Evolutionary conservation across 2,113 vertebrate species (phyloP).

Genomic region (Anser cygnoides): DNA sequence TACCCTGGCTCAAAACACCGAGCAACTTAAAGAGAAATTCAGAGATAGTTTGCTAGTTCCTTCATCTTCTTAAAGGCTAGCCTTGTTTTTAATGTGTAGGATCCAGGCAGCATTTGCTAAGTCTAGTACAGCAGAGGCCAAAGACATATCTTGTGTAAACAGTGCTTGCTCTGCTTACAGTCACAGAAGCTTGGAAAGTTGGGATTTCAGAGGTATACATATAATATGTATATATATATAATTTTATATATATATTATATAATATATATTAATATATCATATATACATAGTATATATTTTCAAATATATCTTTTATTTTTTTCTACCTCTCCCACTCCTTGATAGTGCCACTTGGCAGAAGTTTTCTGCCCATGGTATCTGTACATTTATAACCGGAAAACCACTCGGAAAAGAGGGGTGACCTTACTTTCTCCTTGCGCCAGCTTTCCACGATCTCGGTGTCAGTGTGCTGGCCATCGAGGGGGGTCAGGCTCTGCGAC

Average conservation of each 20-base stretch:
- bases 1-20: neutral
- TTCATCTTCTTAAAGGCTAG: neutral
- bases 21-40: neutral
- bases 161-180: neutral
- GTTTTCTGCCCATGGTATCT: neutral
- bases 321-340: neutral
- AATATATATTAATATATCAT: no score
- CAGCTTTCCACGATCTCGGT: constrained; percentile 86
- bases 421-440: constrained; percentile 87
- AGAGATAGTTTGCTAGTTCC: neutral
- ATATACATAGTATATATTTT: neutral
- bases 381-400: neutral
- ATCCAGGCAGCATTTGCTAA: neutral
- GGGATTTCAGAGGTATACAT: neutral
- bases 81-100: neutral
- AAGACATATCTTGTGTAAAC: neutral
- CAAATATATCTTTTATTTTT: neutral
- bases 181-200: neutral
- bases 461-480: constrained; percentile 85
- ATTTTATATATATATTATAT: no score
- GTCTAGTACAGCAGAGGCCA: neutral
- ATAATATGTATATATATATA: no score
- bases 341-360: neutral
- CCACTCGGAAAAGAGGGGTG: neutral
- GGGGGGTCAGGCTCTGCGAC: constrained; percentile 78